Percentiles rank a stretch among this genome's conserved stretches.
Conservation (phyloP, 2,113 vertebrate species). For the Brachypodius melanocephalos region DNA sequence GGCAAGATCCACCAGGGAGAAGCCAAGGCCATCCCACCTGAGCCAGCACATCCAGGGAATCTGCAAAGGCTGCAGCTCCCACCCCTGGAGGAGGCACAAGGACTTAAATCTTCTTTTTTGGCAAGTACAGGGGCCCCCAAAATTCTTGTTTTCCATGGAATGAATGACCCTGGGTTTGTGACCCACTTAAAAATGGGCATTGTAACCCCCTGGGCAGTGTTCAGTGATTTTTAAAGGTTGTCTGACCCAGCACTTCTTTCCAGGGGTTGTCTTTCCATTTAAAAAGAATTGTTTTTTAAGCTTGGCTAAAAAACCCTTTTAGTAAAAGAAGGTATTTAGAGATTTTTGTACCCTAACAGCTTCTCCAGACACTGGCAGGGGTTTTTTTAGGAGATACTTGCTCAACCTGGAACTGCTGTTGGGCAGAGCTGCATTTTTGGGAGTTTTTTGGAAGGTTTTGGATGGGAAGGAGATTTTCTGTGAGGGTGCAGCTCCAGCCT, state of each 20-base stretch:
- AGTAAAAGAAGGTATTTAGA: not conserved
- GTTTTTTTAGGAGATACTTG: not conserved
- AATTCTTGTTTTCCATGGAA: not conserved
- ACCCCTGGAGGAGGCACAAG: not conserved
- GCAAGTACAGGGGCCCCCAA: fast-evolving
- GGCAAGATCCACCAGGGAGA: not conserved
- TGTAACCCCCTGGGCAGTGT: not conserved
- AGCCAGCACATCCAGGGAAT: not conserved
- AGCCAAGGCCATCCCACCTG: fast-evolving
- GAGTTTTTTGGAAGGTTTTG: fast-evolving
- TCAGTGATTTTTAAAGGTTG: not conserved
- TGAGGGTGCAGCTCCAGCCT: not conserved
- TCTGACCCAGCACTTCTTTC: not conserved
- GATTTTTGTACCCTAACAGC: not conserved
- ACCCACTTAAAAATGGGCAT: not conserved
- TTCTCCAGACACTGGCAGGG: fast-evolving
- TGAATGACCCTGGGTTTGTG: not conserved
- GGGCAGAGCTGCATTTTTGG: not conserved
- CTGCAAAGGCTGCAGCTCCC: not conserved
- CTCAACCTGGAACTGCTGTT: not conserved
- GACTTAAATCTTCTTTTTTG: not conserved
- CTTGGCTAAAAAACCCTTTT: not conserved
- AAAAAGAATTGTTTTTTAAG: not conserved
- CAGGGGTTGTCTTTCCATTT: not conserved
- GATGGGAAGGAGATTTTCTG: not conserved